Percentiles rank a stretch among this genome's conserved stretches.
phyloP scores from a whole-genome alignment of 2,113 vertebrate genomes.

The Dasyurus viverrinus region DNA sequence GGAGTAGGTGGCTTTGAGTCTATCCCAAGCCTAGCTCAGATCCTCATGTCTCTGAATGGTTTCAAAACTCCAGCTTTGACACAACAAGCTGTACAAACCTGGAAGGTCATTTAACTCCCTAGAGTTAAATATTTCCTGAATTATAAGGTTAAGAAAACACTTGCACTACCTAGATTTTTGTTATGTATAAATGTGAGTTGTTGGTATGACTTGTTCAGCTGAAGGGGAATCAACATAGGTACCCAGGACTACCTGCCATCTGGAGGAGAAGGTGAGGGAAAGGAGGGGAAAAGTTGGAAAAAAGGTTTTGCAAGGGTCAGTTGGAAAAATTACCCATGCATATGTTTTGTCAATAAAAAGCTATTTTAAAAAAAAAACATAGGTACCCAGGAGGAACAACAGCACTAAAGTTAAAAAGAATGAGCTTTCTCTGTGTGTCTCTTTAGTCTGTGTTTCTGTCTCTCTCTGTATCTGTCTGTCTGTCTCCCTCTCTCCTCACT shows the following conservation, averaged over 20 bases:
- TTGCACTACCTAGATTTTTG: not conserved
- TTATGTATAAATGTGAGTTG: not conserved
- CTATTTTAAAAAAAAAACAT: too few relatives aligned
- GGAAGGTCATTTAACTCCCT: not conserved
- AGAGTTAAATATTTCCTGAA: not conserved
- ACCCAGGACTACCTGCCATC: too few relatives aligned
- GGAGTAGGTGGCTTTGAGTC: not conserved
- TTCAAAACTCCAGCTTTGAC: not conserved
- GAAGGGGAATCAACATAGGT: not conserved
- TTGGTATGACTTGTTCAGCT: not conserved
- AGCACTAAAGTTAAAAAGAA: not conserved
- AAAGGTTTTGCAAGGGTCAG: too few relatives aligned
- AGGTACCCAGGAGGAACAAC: not conserved
- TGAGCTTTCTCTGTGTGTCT: not conserved
- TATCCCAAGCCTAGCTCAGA: not conserved
- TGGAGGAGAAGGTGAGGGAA: too few relatives aligned
- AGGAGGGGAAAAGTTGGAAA: too few relatives aligned
- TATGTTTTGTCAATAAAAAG: too few relatives aligned
- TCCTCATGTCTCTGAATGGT: not conserved
- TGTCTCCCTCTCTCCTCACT: not conserved
- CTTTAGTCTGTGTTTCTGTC: too few relatives aligned
- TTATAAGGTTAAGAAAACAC: not conserved
- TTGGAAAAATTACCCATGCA: too few relatives aligned
- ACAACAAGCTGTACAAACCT: not conserved
- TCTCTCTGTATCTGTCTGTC: too few relatives aligned